Percentiles rank a stretch among this genome's conserved stretches.
Conservation (phyloP, 2,888 invertebrate genomes). For the Bembecia ichneumoniformis region DNA sequence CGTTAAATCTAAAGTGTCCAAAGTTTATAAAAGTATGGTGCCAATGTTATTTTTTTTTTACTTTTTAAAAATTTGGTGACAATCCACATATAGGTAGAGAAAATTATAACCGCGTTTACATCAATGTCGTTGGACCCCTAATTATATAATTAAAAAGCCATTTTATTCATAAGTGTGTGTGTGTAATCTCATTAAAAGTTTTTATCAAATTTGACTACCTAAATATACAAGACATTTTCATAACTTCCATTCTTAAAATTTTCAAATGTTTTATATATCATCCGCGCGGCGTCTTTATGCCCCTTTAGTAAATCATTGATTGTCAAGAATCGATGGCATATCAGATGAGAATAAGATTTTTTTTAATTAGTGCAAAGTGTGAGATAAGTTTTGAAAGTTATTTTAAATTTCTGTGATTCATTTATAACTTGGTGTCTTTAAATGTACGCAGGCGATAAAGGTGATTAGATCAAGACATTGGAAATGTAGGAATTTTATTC, state of each 20-base stretch:
- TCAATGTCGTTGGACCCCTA: constrained; percentile 63
- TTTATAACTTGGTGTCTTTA: no score
- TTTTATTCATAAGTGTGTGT: constrained; percentile 51
- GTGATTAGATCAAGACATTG: no score
- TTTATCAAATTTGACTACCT: constrained; percentile 67
- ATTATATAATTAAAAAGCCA: constrained; percentile 65
- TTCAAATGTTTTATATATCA: constrained; percentile 35
- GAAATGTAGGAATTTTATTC: neutral
- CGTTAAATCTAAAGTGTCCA: no score
- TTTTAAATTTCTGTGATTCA: no score
- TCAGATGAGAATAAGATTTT: neutral
- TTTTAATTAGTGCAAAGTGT: no score
- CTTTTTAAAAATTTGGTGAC: no score
- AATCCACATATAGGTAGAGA: no score
- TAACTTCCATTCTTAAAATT: constrained; percentile 36
- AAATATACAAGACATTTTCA: constrained; percentile 53
- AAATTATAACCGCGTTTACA: constrained; percentile 16
- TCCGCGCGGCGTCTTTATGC: constrained; percentile 52
- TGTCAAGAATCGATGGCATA: neutral
- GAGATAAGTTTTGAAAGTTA: no score
- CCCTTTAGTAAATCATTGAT: constrained; percentile 15
- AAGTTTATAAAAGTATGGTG: no score
- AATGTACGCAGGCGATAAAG: no score
- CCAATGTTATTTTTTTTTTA: no score
- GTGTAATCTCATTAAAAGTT: constrained; percentile 58